These are phyloP conservation scores for Ctena decussata DNA, from an alignment of 2,888 invertebrate species.

Conservation along the genomic window DNA sequence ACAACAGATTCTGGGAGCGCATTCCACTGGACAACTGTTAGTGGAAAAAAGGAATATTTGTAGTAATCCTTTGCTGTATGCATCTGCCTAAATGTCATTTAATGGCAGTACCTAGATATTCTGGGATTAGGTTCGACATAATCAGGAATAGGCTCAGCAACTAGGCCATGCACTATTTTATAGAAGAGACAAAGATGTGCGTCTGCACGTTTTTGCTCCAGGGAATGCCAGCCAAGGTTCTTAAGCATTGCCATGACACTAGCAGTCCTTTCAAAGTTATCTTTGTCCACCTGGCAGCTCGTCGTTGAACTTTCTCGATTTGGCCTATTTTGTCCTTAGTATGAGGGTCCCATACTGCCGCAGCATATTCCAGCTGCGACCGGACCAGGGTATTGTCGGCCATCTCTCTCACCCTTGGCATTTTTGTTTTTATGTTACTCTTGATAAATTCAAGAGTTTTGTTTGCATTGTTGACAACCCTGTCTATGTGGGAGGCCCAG, in stretches of 20 bases:
- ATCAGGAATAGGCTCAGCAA: too few species aligned
- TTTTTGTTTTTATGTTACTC: constrained; percentile 14
- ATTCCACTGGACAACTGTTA: too few species aligned
- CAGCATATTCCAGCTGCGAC: constrained; percentile 15
- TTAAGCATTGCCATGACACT: neutral
- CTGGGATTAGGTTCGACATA: too few species aligned
- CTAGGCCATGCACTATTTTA: too few species aligned
- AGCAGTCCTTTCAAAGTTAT: neutral
- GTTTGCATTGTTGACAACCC: constrained; percentile 12
- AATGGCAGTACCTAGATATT: too few species aligned
- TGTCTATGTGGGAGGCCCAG: constrained; percentile 5
- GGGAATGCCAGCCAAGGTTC: neutral
- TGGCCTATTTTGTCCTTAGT: neutral
- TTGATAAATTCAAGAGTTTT: constrained; percentile 20
- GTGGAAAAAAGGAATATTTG: too few species aligned
- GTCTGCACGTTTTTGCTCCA: constrained; percentile 4
- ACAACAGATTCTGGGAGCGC: too few species aligned
- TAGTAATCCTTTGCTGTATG: too few species aligned
- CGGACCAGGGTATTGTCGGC: constrained; percentile 13
- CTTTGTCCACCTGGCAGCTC: neutral
- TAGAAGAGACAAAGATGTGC: too few species aligned
- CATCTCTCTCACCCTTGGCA: too few species aligned
- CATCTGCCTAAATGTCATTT: too few species aligned
- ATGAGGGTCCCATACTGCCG: constrained; percentile 2
- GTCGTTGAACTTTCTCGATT: constrained; percentile 3